These are phyloP conservation scores for Dynastes hyllus DNA, from an alignment of 2,888 invertebrate genomes.

Conservation along the genomic window DNA sequence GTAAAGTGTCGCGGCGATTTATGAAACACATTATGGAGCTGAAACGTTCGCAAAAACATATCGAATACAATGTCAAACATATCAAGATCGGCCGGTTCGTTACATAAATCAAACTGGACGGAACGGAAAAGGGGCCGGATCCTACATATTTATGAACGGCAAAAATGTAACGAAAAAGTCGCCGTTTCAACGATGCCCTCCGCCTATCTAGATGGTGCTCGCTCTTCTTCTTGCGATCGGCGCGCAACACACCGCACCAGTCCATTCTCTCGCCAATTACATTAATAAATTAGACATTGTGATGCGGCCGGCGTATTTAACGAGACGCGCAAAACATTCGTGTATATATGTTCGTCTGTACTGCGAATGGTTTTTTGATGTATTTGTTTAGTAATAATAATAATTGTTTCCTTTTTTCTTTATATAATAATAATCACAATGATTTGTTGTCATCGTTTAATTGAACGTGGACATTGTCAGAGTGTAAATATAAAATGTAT, in stretches of 20 bases:
- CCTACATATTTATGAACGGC: slow-evolving; percentile 67
- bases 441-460: too few relatives aligned
- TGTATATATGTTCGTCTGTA: slow-evolving; percentile 20
- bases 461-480: too few relatives aligned
- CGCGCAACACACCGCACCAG: slow-evolving; percentile 1
- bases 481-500: too few relatives aligned
- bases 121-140: slow-evolving; percentile 17
- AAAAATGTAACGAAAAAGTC: slow-evolving; percentile 66
- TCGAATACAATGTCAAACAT: slow-evolving; percentile 48
- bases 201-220: slow-evolving; percentile 29
- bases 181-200: slow-evolving; percentile 63
- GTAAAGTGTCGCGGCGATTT: slow-evolving; percentile 51
- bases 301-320: slow-evolving; percentile 31
- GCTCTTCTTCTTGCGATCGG: background rate
- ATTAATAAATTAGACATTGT: slow-evolving; percentile 38
- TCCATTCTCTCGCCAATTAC: slow-evolving; percentile 24
- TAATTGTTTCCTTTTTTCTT: too few relatives aligned
- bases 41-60: slow-evolving; percentile 28
- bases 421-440: too few relatives aligned
- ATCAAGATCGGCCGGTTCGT: slow-evolving; percentile 61
- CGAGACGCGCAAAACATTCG: slow-evolving; percentile 38
- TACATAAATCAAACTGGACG: slow-evolving; percentile 65
- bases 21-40: slow-evolving; percentile 49
- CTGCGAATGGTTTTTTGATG: background rate
- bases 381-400: background rate